Evolutionary conservation across 1,140 invertebrate genomes (phyloP).

Genomic region (Eumaeus atala): DNA sequence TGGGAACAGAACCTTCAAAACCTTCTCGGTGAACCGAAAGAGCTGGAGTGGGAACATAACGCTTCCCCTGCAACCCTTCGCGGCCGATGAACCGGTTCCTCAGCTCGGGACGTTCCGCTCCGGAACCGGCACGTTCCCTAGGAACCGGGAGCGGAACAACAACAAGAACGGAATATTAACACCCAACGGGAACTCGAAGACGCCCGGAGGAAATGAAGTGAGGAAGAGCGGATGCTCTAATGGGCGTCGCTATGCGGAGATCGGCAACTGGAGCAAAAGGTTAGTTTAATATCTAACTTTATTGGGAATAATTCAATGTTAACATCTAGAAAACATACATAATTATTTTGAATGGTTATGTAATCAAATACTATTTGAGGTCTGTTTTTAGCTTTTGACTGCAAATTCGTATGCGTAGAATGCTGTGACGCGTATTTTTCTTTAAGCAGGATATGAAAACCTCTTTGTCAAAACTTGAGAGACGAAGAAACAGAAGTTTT

Average conservation of each 20-base stretch:
- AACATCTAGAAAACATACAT: background rate
- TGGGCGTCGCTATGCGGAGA: slow-evolving; percentile 72
- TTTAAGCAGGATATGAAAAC: too few relatives aligned
- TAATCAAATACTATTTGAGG: too few relatives aligned
- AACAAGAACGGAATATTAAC: slow-evolving; percentile 70
- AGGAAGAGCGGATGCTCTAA: slow-evolving; percentile 67
- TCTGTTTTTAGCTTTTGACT: too few relatives aligned
- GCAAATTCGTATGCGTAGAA: too few relatives aligned
- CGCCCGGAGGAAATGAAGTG: slow-evolving; percentile 69
- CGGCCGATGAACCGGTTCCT: slow-evolving; percentile 50
- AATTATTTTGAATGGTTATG: too few relatives aligned
- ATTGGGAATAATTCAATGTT: too few relatives aligned
- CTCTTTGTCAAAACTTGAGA: too few relatives aligned
- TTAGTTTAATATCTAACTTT: slow-evolving; percentile 32
- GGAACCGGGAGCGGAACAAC: slow-evolving; percentile 66
- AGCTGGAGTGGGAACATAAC: slow-evolving; percentile 73
- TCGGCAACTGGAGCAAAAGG: slow-evolving; percentile 74
- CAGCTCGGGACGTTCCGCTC: slow-evolving; percentile 68
- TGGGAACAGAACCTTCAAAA: slow-evolving; percentile 63
- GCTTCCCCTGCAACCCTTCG: slow-evolving; percentile 66
- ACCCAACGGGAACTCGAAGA: slow-evolving; percentile 70
- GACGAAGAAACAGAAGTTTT: too few relatives aligned
- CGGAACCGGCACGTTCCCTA: slow-evolving; percentile 65
- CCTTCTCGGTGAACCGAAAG: slow-evolving; percentile 69
- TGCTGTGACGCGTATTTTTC: too few relatives aligned